A percentile compares a stretch with the other conserved stretches of the same genome.
Conservation (phyloP, 2,113 vertebrate species). For the Gymnogyps californianus region DNA sequence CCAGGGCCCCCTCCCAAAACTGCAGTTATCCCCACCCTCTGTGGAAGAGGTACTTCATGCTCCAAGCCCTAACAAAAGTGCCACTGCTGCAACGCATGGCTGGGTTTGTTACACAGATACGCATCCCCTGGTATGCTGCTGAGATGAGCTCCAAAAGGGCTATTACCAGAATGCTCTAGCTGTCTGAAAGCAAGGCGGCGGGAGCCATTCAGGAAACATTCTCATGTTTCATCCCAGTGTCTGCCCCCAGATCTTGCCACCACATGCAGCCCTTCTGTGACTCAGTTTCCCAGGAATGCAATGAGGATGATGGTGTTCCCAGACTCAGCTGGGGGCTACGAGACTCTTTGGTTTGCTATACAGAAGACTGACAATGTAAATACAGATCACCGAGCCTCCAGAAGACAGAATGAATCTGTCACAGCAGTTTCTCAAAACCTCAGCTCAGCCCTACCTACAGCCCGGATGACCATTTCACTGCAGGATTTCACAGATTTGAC, state of each 20-base stretch:
- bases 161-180: not conserved
- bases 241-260: not conserved
- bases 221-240: not conserved
- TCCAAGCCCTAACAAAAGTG: not conserved
- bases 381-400: not conserved
- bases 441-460: not conserved
- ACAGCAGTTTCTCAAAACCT: not conserved
- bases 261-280: rapidly evolving
- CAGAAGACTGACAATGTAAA: not conserved
- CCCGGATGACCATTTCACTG: not conserved
- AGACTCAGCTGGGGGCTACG: not conserved
- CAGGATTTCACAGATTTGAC: not conserved
- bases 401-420: not conserved
- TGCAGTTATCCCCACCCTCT: not conserved
- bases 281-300: not conserved
- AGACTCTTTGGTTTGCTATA: not conserved
- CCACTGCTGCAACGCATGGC: not conserved
- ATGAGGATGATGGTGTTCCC: not conserved
- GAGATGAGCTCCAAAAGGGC: not conserved
- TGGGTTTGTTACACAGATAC: not conserved
- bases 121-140: rapidly evolving
- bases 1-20: not conserved
- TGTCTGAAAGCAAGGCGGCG: not conserved
- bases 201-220: not conserved
- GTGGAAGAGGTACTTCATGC: not conserved